A percentile compares a stretch with the other conserved stretches of the same genome.
Evolutionary conservation across 2,888 invertebrate species (phyloP).

Genomic region (Lagria hirta): DNA sequence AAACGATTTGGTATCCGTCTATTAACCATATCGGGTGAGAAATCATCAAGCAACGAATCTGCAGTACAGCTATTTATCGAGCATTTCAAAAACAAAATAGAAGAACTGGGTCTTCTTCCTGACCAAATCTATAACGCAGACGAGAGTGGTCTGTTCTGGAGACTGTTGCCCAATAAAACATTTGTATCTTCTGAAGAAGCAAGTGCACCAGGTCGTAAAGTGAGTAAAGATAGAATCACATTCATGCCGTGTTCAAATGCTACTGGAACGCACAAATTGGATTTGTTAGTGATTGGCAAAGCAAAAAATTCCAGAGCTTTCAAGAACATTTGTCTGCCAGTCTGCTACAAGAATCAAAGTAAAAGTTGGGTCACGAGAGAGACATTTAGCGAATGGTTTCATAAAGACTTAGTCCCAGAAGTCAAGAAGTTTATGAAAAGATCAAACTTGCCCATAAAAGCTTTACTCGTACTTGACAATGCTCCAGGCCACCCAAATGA

Average conservation of each 20-base stretch:
- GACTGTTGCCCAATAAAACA: constrained; percentile 15
- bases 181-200: constrained; percentile 26
- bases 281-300: constrained; percentile 7
- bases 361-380: constrained; percentile 6
- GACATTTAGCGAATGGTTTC: constrained; percentile 13
- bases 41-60: constrained; percentile 28
- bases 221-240: constrained; percentile 35
- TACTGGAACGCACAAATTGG: constrained; percentile 26
- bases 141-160: constrained; percentile 24
- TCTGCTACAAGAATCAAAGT: constrained; percentile 1
- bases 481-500: constrained; percentile 36
- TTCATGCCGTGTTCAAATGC: constrained; percentile 38
- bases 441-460: constrained; percentile 34
- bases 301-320: constrained; percentile 5
- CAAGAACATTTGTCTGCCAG: constrained; percentile 6
- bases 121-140: constrained; percentile 34
- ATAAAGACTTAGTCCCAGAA: constrained; percentile 36
- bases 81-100: constrained; percentile 14
- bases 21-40: constrained; percentile 31
- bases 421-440: constrained; percentile 34
- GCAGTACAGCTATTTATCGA: constrained; percentile 25
- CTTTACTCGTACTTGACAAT: constrained; percentile 38
- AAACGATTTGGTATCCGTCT: constrained; percentile 29
- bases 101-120: constrained; percentile 20
- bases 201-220: constrained; percentile 31